Conservation (phyloP, 2,113 vertebrate species). For the Tetrax tetrax region DNA sequence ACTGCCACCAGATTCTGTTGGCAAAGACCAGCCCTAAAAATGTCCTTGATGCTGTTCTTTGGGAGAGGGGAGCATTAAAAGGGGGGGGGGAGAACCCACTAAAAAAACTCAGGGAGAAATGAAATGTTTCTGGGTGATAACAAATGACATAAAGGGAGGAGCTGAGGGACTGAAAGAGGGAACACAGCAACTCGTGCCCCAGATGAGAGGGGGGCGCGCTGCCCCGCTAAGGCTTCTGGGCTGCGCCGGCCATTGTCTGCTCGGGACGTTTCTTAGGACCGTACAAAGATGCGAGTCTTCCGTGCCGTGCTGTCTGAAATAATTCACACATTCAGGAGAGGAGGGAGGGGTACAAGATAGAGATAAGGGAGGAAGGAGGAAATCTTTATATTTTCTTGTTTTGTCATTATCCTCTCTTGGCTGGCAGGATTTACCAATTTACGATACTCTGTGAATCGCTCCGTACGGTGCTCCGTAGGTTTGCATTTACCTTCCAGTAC, state of each 20-base stretch:
- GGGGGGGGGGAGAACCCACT: no score
- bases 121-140: not conserved
- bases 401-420: no score
- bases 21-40: not conserved
- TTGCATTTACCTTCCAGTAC: no score
- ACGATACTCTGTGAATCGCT: no score
- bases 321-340: no score
- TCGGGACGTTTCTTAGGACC: not conserved
- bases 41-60: not conserved
- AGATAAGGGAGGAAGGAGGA: no score
- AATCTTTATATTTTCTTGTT: no score
- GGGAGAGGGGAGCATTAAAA: not conserved
- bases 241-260: not conserved
- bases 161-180: not conserved
- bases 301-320: not conserved
- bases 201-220: not conserved
- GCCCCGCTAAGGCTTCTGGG: not conserved
- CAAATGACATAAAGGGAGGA: not conserved
- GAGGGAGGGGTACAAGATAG: no score
- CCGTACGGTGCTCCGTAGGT: no score
- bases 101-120: not conserved
- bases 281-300: accelerated
- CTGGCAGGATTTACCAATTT: no score
- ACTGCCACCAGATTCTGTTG: not conserved
- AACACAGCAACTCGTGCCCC: not conserved